phyloP scores from a whole-genome alignment of 2,888 invertebrate species.

The Coenonympha glycerion region DNA sequence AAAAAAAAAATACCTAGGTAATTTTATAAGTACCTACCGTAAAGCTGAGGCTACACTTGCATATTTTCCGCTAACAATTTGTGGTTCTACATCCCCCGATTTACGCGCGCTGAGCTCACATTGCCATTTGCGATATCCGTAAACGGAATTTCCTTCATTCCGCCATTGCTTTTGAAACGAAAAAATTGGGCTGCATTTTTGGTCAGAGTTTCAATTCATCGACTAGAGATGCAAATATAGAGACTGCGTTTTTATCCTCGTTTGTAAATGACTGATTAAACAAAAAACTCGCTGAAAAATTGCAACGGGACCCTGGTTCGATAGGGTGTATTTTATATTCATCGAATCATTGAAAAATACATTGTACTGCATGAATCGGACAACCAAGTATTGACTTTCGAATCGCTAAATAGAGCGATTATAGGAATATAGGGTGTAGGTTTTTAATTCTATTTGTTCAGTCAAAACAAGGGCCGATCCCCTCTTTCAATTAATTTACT shows the following conservation, averaged over 20 bases:
- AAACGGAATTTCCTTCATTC: conserved; percentile 1
- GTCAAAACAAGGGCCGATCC: conserved; percentile 60
- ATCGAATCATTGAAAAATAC: conserved; percentile 13
- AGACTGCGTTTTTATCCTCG: background rate
- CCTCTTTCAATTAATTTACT: conserved; percentile 65
- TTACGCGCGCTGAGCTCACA: background rate
- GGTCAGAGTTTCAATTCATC: background rate
- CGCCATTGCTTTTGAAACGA: background rate
- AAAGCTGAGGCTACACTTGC: background rate
- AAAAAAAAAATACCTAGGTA: too few relatives aligned
- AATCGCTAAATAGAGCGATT: conserved; percentile 59
- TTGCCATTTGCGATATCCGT: background rate
- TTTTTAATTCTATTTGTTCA: conserved; percentile 67
- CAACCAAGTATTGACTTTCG: conserved; percentile 28
- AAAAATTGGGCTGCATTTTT: background rate
- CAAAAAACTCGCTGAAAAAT: background rate
- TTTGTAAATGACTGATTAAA: too few relatives aligned
- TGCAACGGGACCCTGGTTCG: background rate
- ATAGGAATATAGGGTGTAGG: conserved; percentile 47
- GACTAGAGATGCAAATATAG: background rate
- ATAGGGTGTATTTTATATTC: background rate
- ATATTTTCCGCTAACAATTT: background rate
- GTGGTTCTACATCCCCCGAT: background rate
- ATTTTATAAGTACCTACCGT: background rate
- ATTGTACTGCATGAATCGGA: conserved; percentile 17